Percentiles rank a stretch among this genome's conserved stretches.
These are phyloP conservation scores for Ophiothrix spiculata DNA, from an alignment of 35 echinoderm and acorn worm species.

Conservation along the genomic window DNA sequence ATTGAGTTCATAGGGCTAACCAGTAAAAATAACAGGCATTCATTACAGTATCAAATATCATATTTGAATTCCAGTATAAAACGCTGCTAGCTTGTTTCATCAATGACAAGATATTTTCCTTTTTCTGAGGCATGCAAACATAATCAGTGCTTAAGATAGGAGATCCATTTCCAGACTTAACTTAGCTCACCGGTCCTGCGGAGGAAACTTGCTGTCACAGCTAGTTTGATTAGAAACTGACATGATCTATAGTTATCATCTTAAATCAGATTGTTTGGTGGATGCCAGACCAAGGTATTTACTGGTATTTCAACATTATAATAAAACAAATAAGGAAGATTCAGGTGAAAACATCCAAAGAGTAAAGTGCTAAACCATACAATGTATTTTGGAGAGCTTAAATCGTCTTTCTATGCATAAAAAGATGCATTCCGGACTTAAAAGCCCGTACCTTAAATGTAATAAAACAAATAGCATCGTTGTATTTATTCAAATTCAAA, in stretches of 20 bases:
- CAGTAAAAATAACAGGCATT: conserved; percentile 4
- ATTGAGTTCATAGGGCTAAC: conserved; percentile 7
- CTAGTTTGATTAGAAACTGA: neutral
- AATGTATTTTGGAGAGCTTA: no score
- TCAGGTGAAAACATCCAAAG: no score
- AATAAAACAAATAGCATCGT: no score
- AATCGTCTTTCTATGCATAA: no score
- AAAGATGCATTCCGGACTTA: no score
- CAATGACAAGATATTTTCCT: neutral
- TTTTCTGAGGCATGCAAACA: neutral
- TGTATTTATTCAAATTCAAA: no score
- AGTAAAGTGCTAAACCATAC: no score
- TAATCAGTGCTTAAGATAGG: conserved; percentile 8
- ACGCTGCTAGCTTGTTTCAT: neutral
- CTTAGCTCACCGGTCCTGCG: neutral
- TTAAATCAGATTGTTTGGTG: neutral
- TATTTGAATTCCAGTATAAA: neutral
- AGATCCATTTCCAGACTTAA: neutral
- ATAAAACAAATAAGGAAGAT: neutral
- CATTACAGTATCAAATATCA: neutral
- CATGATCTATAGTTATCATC: neutral
- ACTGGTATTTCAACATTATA: neutral
- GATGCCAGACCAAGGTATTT: no score
- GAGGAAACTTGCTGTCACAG: neutral
- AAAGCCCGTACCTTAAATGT: no score